Base-by-base conservation (phyloP, 2,888 invertebrate species). In the Heliconius ethilla region DNA sequence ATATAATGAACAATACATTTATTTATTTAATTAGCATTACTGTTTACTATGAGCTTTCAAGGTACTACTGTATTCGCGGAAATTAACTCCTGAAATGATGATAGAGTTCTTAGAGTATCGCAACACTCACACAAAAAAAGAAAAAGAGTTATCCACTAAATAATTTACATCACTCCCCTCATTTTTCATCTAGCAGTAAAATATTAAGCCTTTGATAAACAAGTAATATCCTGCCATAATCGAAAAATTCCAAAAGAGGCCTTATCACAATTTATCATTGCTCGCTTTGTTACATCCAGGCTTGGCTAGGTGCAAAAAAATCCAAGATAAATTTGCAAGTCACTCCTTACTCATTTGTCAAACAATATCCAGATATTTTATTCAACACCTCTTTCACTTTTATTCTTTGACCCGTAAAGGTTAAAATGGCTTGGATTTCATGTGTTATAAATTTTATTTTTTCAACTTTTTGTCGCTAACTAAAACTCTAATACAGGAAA, bases 341-440 rank as follows among this genome's bases (percentile, higher is more conserved):
- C 91, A 91, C 90, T 89, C 89, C 89, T 86, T 86, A 87, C 89
- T 91, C 91, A 89, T 92, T 92, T 91, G 90, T 92, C 92, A 92
- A 90, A 89, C 87, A 89, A 87, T 87, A 87, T 85, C 85, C 82
- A 81, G 81, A 87, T 83, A 86, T 83, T 82, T 85, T 83, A 83
- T 78, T 75, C 83, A 79, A 85, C 51, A 55, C 66, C 75, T 62
- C 22, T 45, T 40, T 67, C 51, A 69, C 79, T 79, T 81, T 78
- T 85, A 84, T 83, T 18, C 10, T 37, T 80, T 25, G 70, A 0
- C 45, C 11, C 22, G 70, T 83, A 88, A 83, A 82, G 83, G 65
- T 79, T 76, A 80, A 79, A 82, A 83, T 86, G 76, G 51, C 70
- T 77, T 79, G 81, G 76, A 73, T 59, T 55, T 55, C 29, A 29